Evolutionary conservation across 2,888 invertebrate species (phyloP).

Genomic region (Mythimna vitellina): DNA sequence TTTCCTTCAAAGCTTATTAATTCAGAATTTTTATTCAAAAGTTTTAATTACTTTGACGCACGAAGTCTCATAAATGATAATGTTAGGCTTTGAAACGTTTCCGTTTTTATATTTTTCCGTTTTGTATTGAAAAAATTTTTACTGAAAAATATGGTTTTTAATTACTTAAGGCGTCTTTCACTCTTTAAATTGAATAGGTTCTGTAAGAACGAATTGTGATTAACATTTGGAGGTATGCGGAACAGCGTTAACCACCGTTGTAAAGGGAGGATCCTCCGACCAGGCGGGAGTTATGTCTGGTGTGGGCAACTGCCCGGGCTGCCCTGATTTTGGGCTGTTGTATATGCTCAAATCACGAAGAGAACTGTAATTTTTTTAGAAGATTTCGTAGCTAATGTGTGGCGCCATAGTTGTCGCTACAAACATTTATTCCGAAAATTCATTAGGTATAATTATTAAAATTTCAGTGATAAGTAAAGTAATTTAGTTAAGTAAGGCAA

Average conservation of each 20-base stretch:
- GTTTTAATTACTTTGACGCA: slow-evolving; percentile 58
- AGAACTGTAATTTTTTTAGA: no score
- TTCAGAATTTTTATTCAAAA: slow-evolving; percentile 49
- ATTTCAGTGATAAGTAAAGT: neutral
- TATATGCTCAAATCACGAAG: no score
- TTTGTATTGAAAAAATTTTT: neutral
- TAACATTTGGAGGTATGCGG: no score
- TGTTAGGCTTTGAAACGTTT: slow-evolving; percentile 19
- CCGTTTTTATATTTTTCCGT: slow-evolving; percentile 16
- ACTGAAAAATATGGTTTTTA: neutral
- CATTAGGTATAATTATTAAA: neutral
- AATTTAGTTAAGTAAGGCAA: neutral
- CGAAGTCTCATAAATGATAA: slow-evolving; percentile 40
- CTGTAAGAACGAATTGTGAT: neutral
- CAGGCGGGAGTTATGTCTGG: no score
- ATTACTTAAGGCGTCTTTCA: neutral
- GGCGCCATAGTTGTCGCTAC: no score
- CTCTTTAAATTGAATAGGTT: neutral
- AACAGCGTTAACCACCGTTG: no score
- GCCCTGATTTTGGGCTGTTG: no score
- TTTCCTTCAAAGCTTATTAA: slow-evolving; percentile 56
- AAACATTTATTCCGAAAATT: neutral
- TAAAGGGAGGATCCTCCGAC: no score
- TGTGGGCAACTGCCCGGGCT: no score
- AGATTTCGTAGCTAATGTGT: no score